Evolutionary conservation across 2,797 vertebrate genomes (phyloP).

Genomic region (Poeciliopsis gracilis): DNA sequence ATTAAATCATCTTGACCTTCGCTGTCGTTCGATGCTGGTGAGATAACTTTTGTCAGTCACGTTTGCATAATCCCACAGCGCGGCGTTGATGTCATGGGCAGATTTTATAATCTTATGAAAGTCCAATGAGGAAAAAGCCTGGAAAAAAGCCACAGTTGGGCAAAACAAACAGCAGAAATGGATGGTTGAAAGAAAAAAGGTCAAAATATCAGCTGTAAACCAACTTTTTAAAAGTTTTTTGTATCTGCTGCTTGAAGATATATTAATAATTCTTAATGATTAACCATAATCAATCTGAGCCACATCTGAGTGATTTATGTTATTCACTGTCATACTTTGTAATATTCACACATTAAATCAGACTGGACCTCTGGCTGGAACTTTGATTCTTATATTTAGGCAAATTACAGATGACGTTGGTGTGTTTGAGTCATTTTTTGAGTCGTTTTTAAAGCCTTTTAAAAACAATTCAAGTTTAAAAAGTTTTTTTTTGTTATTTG

Average conservation of each 20-base stretch:
- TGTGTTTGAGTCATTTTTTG: neutral
- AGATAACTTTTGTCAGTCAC: conserved; percentile 63
- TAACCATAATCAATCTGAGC: neutral
- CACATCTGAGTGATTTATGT: neutral
- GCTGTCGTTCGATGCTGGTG: conserved; percentile 26
- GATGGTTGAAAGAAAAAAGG: conserved; percentile 3
- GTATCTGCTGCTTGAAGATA: neutral
- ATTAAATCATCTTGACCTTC: conserved; percentile 15
- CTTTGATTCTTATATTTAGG: neutral
- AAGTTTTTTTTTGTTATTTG: neutral
- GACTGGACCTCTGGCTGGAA: neutral
- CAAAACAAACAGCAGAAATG: conserved; percentile 14
- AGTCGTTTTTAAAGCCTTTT: neutral
- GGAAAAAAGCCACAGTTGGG: conserved; percentile 2
- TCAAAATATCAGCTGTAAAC: neutral
- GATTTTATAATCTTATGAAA: conserved; percentile 46
- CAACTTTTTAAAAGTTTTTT: neutral
- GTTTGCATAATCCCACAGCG: conserved; percentile 57
- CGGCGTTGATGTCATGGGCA: conserved; percentile 23
- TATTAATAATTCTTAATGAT: neutral
- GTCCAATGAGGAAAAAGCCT: conserved; percentile 34
- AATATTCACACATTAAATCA: neutral
- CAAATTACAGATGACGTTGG: neutral
- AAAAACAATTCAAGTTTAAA: neutral
- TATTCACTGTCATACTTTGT: neutral